Conservation (phyloP, 2,797 vertebrate genomes). For the Trachops cirrhosus region DNA sequence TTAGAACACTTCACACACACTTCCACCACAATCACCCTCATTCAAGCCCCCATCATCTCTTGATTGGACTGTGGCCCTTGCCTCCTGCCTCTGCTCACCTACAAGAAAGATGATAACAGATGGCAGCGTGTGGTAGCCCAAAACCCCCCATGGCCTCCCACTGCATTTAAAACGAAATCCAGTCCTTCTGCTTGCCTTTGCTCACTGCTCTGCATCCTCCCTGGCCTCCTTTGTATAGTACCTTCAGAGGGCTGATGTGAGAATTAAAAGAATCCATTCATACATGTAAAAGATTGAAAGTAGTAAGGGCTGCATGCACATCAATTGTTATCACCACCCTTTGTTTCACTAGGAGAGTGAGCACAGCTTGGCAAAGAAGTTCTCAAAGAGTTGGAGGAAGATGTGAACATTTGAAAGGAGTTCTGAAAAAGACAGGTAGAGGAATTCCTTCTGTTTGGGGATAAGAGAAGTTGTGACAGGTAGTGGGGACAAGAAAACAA, state of each 20-base stretch:
- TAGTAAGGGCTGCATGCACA: rapidly evolving
- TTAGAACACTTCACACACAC: neutral
- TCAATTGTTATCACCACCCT: no score
- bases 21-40: neutral
- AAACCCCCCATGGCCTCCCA: neutral
- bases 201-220: neutral
- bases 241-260: neutral
- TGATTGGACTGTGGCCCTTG: neutral
- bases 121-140: neutral
- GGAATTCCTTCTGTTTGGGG: neutral
- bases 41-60: neutral
- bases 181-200: neutral
- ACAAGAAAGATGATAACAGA: neutral
- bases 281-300: neutral
- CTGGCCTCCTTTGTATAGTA: neutral
- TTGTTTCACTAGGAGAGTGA: neutral
- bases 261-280: neutral
- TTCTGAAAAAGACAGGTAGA: neutral
- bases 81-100: neutral
- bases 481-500: neutral
- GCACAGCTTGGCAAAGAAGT: neutral
- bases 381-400: neutral
- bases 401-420: neutral
- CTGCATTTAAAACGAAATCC: neutral
- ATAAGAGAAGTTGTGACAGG: neutral